Evolutionary conservation across 2,113 vertebrate species (phyloP), one percentile per base, ranked within the genome.

Genomic region (Danionella cerebrum): DNA sequence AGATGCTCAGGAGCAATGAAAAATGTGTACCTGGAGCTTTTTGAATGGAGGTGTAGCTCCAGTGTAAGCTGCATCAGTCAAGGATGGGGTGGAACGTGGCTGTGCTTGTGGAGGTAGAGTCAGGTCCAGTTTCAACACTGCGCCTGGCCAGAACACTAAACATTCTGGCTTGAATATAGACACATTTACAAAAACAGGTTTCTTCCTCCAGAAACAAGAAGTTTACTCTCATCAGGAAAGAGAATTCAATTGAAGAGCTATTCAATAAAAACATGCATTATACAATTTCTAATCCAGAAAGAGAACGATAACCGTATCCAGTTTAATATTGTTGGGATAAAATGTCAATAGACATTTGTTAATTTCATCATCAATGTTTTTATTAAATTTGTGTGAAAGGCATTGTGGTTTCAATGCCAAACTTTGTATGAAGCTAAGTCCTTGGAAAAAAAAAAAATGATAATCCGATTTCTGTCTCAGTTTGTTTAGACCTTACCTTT

Each of bases 331-430:
- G 80, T 59, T 78, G 51, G 79, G 82, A 85, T 84, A 80, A 86
- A 88, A 87, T 85, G 86, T 85, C 84, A 88, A 82, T 85, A 82
- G 81, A 77, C 81, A 85, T 88, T 82, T 83, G 77, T 76, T 86
- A 84, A 88, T 88, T 86, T 84, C 76, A 85, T 86, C 81, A 85
- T 79, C 31, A 76, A 78, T 85, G 84, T 78, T 80, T 87, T 86
- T 87, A 87, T 86, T 85, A 82, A 82, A 85, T 87, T 85, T 55
- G 84, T 86, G 83, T 85, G 85, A 88, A 87, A 87, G 84, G 80
- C 78, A 82, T 79, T 83, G 60, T 12, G 71, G 78, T 80, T 85
- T 76, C 66, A 74, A 76, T 86, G 81, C 85, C 86, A 86, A 84
- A 50, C 82, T 86, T 84, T 80, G 83, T 84, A 84, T 85, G 83